A percentile compares a stretch with the other conserved stretches of the same genome.
These are phyloP conservation scores for Chymomyza fuscimana DNA, from an alignment of 2,888 invertebrate genomes.

Conservation along the genomic window DNA sequence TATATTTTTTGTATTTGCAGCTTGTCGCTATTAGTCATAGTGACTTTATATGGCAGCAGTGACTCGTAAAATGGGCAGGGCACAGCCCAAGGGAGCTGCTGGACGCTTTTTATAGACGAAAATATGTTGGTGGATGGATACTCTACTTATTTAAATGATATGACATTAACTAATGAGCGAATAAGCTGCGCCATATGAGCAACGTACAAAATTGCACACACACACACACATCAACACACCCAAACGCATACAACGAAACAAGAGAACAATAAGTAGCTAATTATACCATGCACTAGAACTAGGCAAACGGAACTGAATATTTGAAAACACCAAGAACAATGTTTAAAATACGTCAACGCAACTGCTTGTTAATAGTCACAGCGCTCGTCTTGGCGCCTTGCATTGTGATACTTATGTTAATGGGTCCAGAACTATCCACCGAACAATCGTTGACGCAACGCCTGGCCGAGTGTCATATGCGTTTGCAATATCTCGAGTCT, in stretches of 20 bases:
- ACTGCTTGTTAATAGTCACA: conserved; percentile 82
- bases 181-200: not conserved
- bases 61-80: conserved; percentile 1
- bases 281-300: conserved; percentile 6
- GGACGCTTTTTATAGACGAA: not conserved
- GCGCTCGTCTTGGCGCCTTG: conserved; percentile 82
- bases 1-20: conserved; percentile 34
- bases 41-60: conserved; percentile 27
- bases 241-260: conserved; percentile 16
- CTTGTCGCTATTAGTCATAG: conserved; percentile 54
- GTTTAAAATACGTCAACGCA: conserved; percentile 81
- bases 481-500: conserved; percentile 88
- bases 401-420: conserved; percentile 79
- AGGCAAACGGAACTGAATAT: conserved; percentile 8
- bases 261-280: conserved; percentile 15
- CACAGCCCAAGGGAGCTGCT: conserved; percentile 2
- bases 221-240: not conserved
- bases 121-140: not conserved
- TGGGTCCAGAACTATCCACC: conserved; percentile 83
- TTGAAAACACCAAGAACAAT: conserved; percentile 34
- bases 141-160: not conserved
- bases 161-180: not conserved
- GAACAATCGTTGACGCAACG: conserved; percentile 85
- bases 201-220: not conserved
- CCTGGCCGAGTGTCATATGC: conserved; percentile 88